phyloP scores from a whole-genome alignment of 2,888 invertebrate species.

The Cryptocephalus moraei region DNA sequence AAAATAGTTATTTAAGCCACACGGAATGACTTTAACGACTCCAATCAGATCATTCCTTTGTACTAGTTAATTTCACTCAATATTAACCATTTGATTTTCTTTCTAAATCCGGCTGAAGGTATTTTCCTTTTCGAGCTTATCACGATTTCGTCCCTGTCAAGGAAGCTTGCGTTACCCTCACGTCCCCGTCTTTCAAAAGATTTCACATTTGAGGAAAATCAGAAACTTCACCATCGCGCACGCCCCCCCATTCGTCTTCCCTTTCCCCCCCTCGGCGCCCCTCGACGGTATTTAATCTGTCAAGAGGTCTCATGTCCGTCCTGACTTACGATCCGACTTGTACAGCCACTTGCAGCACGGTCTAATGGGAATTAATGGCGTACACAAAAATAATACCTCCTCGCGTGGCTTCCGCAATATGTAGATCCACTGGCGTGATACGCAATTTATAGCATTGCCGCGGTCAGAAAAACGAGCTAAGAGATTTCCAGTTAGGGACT shows the following conservation, averaged over 20 bases:
- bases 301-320: background rate
- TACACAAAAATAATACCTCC: conserved; percentile 13
- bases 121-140: no score
- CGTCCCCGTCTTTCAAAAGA: no score
- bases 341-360: background rate
- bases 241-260: background rate
- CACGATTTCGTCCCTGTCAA: no score
- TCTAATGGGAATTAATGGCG: conserved; percentile 17
- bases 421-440: conserved; percentile 1
- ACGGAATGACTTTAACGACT: no score
- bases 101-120: no score
- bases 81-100: no score
- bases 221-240: background rate
- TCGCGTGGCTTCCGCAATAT: background rate
- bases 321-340: background rate
- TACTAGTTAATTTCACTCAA: no score
- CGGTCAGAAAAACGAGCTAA: background rate
- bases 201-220: background rate
- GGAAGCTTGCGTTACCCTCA: no score
- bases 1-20: no score
- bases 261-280: background rate
- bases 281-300: background rate
- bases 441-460: conserved; percentile 5
- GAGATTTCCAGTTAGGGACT: background rate
- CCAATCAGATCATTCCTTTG: no score